These are phyloP conservation scores for Pipistrellus kuhlii DNA, from an alignment of 2,797 vertebrate genomes.

Conservation along the genomic window DNA sequence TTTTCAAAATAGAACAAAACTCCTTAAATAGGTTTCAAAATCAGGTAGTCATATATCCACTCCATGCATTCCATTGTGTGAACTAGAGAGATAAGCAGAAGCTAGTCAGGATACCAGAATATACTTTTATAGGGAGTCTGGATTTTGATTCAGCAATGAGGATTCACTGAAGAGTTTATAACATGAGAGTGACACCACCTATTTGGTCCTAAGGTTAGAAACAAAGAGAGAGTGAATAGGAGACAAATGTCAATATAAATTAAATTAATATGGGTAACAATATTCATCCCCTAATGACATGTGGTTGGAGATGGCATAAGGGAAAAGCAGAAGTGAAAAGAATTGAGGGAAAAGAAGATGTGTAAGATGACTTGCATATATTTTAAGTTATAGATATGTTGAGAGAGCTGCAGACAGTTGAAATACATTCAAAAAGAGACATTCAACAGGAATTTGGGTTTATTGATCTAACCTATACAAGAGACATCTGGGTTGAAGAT, in stretches of 20 bases:
- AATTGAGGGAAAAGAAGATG: background rate
- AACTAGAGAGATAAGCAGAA: background rate
- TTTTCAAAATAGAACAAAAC: constrained; percentile 46
- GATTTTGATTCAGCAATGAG: background rate
- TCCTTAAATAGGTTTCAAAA: background rate
- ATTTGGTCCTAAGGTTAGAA: background rate
- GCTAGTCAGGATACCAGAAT: background rate
- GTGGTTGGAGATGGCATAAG: background rate
- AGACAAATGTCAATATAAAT: background rate
- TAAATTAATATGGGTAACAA: background rate
- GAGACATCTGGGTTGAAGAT: constrained; percentile 21
- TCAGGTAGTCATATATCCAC: background rate
- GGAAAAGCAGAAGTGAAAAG: background rate
- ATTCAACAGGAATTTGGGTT: background rate
- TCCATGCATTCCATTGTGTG: background rate
- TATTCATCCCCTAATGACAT: background rate
- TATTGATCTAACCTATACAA: background rate
- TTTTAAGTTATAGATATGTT: background rate
- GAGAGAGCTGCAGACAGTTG: background rate
- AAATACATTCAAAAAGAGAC: background rate
- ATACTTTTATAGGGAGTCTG: background rate
- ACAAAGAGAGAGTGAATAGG: background rate
- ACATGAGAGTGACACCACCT: background rate
- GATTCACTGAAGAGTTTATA: background rate
- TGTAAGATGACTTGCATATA: background rate